Percentiles rank a stretch among this genome's conserved stretches.
These are phyloP conservation scores for Oxyteleia sp. DNA, from an alignment of 2,888 invertebrate genomes.

Conservation along the genomic window DNA sequence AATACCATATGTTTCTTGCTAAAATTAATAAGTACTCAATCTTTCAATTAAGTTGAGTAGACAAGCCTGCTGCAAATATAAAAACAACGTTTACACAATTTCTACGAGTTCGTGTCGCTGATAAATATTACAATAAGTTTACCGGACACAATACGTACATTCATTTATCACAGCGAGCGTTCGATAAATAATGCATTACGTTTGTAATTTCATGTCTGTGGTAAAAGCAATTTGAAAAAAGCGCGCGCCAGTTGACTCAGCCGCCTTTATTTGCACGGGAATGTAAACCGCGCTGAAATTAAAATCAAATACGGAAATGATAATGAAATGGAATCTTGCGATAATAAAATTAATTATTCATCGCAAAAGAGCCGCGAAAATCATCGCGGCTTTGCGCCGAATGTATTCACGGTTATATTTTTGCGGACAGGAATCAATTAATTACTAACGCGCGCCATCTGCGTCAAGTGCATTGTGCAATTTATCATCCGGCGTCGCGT, in stretches of 20 bases:
- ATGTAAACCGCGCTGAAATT: slow-evolving; percentile 23
- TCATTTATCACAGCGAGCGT: slow-evolving; percentile 29
- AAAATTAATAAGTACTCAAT: too few relatives aligned
- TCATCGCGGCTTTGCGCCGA: slow-evolving; percentile 30
- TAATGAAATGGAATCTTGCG: slow-evolving; percentile 45
- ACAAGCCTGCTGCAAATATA: too few relatives aligned
- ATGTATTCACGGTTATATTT: slow-evolving; percentile 60
- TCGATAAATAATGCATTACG: slow-evolving; percentile 32
- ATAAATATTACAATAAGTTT: slow-evolving; percentile 23
- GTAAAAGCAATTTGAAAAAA: slow-evolving; percentile 30
- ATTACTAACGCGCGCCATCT: slow-evolving; percentile 67
- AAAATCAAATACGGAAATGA: slow-evolving; percentile 43
- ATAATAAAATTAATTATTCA: slow-evolving; percentile 61
- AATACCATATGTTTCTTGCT: too few relatives aligned
- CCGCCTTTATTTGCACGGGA: slow-evolving; percentile 7
- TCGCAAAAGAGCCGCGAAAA: slow-evolving; percentile 10
- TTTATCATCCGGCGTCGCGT: slow-evolving; percentile 57
- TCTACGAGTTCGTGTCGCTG: too few relatives aligned
- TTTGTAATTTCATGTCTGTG: slow-evolving; percentile 30
- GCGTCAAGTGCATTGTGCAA: slow-evolving; percentile 65
- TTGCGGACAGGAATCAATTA: slow-evolving; percentile 65
- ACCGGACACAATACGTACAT: slow-evolving; percentile 3
- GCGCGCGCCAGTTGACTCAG: slow-evolving; percentile 12
- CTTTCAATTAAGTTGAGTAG: too few relatives aligned
- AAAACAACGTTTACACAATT: too few relatives aligned